Evolutionary conservation across 2,888 invertebrate species (phyloP).

Genomic region (Drosophila leonis): DNA sequence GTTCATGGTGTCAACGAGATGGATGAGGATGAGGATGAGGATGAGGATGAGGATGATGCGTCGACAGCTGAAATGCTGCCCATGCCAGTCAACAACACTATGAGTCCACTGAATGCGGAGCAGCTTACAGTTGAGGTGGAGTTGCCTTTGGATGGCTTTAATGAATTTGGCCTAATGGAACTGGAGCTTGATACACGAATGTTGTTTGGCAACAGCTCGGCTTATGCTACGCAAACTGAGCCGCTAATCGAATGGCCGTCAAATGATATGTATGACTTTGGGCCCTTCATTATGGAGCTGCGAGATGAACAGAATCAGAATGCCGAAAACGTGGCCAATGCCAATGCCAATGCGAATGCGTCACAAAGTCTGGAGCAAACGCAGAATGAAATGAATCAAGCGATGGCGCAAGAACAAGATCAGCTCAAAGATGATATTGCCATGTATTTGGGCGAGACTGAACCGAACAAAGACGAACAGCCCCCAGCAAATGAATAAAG

Average conservation of each 20-base stretch:
- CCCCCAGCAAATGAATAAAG: neutral
- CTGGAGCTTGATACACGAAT: constrained; percentile 7
- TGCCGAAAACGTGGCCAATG: neutral
- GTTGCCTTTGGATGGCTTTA: neutral
- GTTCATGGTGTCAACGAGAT: neutral
- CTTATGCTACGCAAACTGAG: accelerated
- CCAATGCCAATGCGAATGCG: neutral
- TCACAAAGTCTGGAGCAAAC: constrained; percentile 14
- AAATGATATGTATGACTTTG: constrained; percentile 1
- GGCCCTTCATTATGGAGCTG: constrained; percentile 5
- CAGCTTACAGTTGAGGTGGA: neutral
- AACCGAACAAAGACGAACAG: constrained; percentile 12
- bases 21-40: neutral
- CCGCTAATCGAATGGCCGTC: neutral
- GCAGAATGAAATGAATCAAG: constrained; percentile 38
- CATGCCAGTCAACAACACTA: neutral
- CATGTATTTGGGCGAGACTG: neutral
- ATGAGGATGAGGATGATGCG: neutral
- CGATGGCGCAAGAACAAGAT: neutral
- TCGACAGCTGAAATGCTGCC: neutral
- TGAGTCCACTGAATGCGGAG: neutral
- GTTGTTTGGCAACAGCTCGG: neutral
- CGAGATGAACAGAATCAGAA: neutral
- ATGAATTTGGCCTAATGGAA: constrained; percentile 3
- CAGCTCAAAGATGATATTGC: neutral